Evolutionary conservation across 2,797 vertebrate species (phyloP), one percentile per base, ranked within the genome.

Genomic region (Hippocampus kuda): DNA sequence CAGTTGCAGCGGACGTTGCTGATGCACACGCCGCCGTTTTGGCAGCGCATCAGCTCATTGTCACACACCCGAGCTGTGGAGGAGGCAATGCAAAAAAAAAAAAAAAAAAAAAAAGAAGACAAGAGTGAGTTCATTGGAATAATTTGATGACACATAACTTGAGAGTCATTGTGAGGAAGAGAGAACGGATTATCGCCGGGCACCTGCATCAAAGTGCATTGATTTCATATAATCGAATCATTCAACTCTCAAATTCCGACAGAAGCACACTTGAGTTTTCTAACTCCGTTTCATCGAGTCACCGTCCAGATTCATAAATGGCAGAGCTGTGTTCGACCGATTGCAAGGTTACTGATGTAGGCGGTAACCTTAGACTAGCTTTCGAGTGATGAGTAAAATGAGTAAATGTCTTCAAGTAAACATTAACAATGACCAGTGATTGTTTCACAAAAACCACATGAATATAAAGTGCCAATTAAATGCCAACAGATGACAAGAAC

Each of bases 31-130:
- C 96, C 97, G 13, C 95, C 96, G 3, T 98, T 98, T 90, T 98
- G 95, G 86, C 97, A 99, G 72, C 94, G 95, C 84, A 91, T 92
- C 9, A 98, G 91, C 46, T 98, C 94, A 1, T 98, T 94, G 91
- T 99, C 95, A 13, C 96, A 99, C 62, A 98, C 93, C 3, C 93
- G 95, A 42, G 95, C 96, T 98, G 93, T 9, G 66, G 61, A 13
- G 53, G 68, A 66, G 69, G 73, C 77, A 72, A 77, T 63, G 82
- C 66, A 34, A 34, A 34, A 30, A 34, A 34, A 34, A 34, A 34
- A 34, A 34, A 34, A 6, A 34, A 6, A 34, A 38, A 38, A 38
- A 63, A 44, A 64, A 71, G 53, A 76, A 81, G 66, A 81, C 42
- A 46, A 65, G 63, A 84, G 53, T 86, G 73, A 87, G 81, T 71